Percentiles rank a stretch among this genome's conserved stretches.
Evolutionary conservation across 2,113 vertebrate species (phyloP).

Genomic region (Takifugu bimaculatus): DNA sequence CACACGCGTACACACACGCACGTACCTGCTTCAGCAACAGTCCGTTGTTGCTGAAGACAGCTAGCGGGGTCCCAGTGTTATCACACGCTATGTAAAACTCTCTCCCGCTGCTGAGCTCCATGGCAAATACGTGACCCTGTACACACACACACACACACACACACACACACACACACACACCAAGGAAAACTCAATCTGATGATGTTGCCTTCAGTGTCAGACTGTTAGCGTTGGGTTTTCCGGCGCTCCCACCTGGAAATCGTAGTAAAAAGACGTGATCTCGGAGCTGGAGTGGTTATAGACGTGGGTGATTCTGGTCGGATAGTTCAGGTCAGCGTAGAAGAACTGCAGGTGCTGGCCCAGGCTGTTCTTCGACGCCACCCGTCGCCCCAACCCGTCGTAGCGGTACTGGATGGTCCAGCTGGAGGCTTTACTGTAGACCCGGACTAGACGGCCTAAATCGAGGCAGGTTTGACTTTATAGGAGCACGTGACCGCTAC

Average conservation of each 20-base stretch:
- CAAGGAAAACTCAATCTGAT: too few species aligned
- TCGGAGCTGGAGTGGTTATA: conserved; percentile 98
- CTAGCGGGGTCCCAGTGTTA: conserved; percentile 92
- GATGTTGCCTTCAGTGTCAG: not conserved
- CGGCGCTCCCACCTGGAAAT: conserved; percentile 77
- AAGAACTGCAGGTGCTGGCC: conserved; percentile 98
- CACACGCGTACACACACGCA: not conserved
- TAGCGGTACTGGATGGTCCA: conserved; percentile 98
- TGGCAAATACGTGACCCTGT: conserved; percentile 92
- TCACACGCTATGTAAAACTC: conserved; percentile 98
- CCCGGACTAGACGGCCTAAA: conserved; percentile 84
- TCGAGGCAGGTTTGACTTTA: too few species aligned
- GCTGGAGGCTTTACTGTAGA: conserved; percentile 94
- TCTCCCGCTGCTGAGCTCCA: conserved; percentile 99
- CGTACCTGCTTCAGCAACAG: conserved; percentile 86
- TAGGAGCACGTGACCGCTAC: too few species aligned
- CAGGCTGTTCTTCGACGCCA: conserved; percentile 90
- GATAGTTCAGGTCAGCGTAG: conserved; percentile 94
- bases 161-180: not conserved
- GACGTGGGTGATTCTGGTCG: conserved; percentile 94
- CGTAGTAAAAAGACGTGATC: conserved; percentile 97
- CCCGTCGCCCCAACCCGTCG: conserved; percentile 88
- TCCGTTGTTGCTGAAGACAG: conserved; percentile 96
- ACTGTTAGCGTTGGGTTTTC: not conserved
- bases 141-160: not conserved